A percentile compares a stretch with the other conserved stretches of the same genome.
phyloP scores from a whole-genome alignment of 92 coral and sea anemone genomes.

The Zoanthus sansibaricus region DNA sequence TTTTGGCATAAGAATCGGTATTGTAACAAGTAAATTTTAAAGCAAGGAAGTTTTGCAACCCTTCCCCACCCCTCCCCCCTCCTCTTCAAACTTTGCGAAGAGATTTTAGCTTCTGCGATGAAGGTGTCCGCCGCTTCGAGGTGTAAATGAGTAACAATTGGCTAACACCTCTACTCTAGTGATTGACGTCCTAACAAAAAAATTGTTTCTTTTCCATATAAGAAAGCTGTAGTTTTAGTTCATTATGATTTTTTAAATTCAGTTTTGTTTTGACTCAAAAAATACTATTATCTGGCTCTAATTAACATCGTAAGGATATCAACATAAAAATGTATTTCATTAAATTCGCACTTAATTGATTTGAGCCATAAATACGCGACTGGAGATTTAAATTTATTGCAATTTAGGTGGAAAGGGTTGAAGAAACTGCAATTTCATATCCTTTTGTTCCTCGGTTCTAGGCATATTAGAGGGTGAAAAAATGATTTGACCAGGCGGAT shows the following conservation, averaged over 20 bases:
- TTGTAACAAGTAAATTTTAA: too few relatives aligned
- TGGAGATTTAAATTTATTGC: background rate
- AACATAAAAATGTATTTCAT: background rate
- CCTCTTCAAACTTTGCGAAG: too few relatives aligned
- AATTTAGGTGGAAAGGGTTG: too few relatives aligned
- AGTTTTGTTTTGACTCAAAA: conserved; percentile 20
- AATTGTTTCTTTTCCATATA: conserved; percentile 2
- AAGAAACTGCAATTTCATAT: too few relatives aligned
- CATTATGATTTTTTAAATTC: conserved; percentile 31
- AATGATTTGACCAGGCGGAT: too few relatives aligned
- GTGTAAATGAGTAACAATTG: conserved; percentile 42
- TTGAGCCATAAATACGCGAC: too few relatives aligned
- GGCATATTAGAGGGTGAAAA: too few relatives aligned
- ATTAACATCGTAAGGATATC: background rate
- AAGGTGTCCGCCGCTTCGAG: conserved; percentile 2
- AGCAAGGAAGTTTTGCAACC: too few relatives aligned
- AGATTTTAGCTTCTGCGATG: background rate
- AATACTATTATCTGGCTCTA: background rate
- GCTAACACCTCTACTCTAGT: background rate
- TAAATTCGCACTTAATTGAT: too few relatives aligned
- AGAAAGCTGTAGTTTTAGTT: conserved; percentile 33
- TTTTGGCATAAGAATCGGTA: background rate
- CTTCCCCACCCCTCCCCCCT: too few relatives aligned
- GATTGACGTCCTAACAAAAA: background rate
- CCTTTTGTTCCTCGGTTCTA: too few relatives aligned